Evolutionary conservation across 1,140 invertebrate genomes (phyloP), one percentile per base, ranked within the genome.

Genomic region (Latrodectus geometricus): DNA sequence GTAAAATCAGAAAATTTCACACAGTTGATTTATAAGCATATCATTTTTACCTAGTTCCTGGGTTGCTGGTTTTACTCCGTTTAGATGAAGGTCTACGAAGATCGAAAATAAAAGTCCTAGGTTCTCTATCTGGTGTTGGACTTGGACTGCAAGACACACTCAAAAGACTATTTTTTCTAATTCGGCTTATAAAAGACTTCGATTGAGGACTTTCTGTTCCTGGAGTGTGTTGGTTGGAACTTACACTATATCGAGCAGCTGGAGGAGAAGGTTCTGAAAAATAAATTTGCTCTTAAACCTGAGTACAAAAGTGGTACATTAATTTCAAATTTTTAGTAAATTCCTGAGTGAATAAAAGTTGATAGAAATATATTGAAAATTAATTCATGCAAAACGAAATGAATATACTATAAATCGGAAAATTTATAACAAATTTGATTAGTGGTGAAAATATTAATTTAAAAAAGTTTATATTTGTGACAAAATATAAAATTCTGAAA

Each of bases 71-170:
- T n/a, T 17, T 69, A 50, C 35, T 77, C 87, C 88, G 88, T 89
- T 90, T 90, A 93, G 93, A 90, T 93, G 94, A 88, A 66, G 72
- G 73, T 23, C 86, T 84, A 92, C 94, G 94, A 92, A 95, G 93
- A 92, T 95, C 95, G 92, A 95, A 94, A 92, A 94, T 95, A 93
- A 95, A 95, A 89, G 95, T 95, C 92, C 94, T 92, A 88, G 93
- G 56, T 17, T 88, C 80, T 49, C 66, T 66, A 49, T 88, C 88
- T 48, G 85, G 68, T 12, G 84, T 81, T 4, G 88, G 76, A 76
- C 78, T 86, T 8, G 76, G 78, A 49, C 76, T 78, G 15, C 75
- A 69, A 15, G 35, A 35, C 7, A 54, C n/a, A 54, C 88, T 87
- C 9, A 78, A 35, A 5, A 88, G 52, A 50, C 84, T 87, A n/a